phyloP scores from a whole-genome alignment of 2,888 invertebrate species.

The Drosophila aldrichi region DNA sequence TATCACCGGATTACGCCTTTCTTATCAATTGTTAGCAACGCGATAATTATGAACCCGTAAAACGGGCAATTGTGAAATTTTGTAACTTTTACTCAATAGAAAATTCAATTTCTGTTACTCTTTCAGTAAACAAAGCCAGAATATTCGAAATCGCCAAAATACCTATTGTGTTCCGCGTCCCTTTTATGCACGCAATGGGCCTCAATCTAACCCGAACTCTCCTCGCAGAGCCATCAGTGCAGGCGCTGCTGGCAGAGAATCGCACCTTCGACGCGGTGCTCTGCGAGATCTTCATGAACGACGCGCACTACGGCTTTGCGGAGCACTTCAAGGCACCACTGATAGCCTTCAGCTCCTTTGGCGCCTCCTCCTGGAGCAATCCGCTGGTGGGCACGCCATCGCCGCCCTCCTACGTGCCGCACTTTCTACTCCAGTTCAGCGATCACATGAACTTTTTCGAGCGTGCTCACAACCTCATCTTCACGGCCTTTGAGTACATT shows the following conservation, averaged over 20 bases:
- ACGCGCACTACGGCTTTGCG: conserved; percentile 82
- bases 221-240: conserved; percentile 66
- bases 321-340: conserved; percentile 76
- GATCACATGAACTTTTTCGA: conserved; percentile 83
- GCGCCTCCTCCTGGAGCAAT: conserved; percentile 75
- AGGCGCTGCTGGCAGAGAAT: conserved; percentile 78
- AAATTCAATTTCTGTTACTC: neutral
- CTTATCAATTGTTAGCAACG: conserved; percentile 21
- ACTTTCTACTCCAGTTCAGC: conserved; percentile 65
- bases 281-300: conserved; percentile 82
- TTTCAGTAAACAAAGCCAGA: conserved; percentile 33
- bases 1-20: conserved; percentile 20
- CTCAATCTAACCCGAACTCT: conserved; percentile 43
- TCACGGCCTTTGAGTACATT: conserved; percentile 52
- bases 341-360: conserved; percentile 63
- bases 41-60: conserved; percentile 4
- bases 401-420: conserved; percentile 82
- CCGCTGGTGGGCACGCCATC: conserved; percentile 76
- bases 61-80: neutral
- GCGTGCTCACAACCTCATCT: conserved; percentile 79
- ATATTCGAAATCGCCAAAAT: conserved; percentile 28
- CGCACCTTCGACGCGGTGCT: conserved; percentile 84
- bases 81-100: neutral
- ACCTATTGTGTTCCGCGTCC: conserved; percentile 22
- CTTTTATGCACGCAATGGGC: conserved; percentile 40